Evolutionary conservation across 2,797 vertebrate species (phyloP).

Genomic region (Urophycis tenuis): DNA sequence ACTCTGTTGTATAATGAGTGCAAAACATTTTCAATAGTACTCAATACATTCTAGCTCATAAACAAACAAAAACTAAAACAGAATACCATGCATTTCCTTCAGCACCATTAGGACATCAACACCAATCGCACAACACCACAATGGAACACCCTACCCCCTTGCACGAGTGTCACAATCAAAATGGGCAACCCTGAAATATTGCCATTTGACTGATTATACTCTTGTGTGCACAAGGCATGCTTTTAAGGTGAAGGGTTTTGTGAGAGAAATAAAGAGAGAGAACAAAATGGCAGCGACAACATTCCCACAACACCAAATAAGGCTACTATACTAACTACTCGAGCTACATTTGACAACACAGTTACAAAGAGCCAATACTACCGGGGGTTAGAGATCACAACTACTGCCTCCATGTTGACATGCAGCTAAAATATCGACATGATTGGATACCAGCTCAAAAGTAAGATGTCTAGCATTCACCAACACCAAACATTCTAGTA

Average conservation of each 20-base stretch:
- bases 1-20: constrained; percentile 54
- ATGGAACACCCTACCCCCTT: constrained; percentile 67
- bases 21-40: constrained; percentile 56
- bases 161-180: constrained; percentile 62
- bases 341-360: constrained; percentile 62
- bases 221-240: constrained; percentile 62
- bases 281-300: constrained; percentile 44
- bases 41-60: constrained; percentile 47
- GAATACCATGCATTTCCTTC: constrained; percentile 42
- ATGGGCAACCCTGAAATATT: constrained; percentile 72
- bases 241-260: constrained; percentile 36
- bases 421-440: constrained; percentile 64
- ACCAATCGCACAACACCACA: constrained; percentile 44
- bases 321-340: constrained; percentile 56
- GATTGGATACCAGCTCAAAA: constrained; percentile 41
- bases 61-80: constrained; percentile 24
- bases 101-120: constrained; percentile 18
- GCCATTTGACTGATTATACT: constrained; percentile 58
- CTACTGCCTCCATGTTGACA: constrained; percentile 59
- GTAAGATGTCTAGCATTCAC: constrained; percentile 35
- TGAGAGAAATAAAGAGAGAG: constrained; percentile 22
- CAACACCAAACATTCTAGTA: constrained; percentile 43
- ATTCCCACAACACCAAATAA: constrained; percentile 61
- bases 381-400: constrained; percentile 39
- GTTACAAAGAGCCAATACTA: constrained; percentile 59